phyloP scores from a whole-genome alignment of 2,888 invertebrate genomes.

The Caenorhabditis panamensis region DNA sequence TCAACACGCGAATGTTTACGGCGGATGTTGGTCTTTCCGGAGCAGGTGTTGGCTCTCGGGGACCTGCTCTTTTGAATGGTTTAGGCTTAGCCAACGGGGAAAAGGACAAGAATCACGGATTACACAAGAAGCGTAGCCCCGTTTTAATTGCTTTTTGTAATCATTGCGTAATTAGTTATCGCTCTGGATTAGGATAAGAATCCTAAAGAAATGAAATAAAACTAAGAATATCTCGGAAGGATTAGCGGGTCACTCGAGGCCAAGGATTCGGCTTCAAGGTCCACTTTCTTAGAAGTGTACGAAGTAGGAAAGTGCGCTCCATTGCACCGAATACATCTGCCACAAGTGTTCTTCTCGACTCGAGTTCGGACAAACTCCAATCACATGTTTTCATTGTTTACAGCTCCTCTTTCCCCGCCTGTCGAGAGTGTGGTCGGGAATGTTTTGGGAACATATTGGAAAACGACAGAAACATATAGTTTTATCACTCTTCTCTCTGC shows the following conservation, averaged over 20 bases:
- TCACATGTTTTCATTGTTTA: constrained; percentile 6
- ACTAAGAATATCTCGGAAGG: constrained; percentile 1
- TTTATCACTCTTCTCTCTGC: background rate
- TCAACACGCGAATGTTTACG: constrained; percentile 51
- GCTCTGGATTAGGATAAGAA: constrained; percentile 26
- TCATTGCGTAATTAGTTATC: constrained; percentile 54
- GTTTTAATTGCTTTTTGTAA: constrained; percentile 54
- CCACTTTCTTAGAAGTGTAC: background rate
- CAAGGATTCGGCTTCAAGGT: background rate
- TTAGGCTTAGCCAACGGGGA: too few species aligned
- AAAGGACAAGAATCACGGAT: constrained; percentile 27
- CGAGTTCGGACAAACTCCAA: background rate
- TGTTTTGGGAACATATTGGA: constrained; percentile 8
- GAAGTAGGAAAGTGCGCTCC: background rate
- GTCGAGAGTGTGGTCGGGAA: background rate
- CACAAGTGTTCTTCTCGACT: too few species aligned
- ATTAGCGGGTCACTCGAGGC: constrained; percentile 30
- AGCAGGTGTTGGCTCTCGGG: constrained; percentile 47
- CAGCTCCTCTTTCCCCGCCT: background rate
- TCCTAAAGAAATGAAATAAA: background rate
- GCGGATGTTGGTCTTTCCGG: constrained; percentile 48
- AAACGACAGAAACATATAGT: background rate
- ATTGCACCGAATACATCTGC: background rate
- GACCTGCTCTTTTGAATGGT: constrained; percentile 17
- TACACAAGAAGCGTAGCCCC: constrained; percentile 31